Evolutionary conservation across 1,140 invertebrate species (phyloP), one percentile per base, ranked within the genome.

Genomic region (Atta colombica): DNA sequence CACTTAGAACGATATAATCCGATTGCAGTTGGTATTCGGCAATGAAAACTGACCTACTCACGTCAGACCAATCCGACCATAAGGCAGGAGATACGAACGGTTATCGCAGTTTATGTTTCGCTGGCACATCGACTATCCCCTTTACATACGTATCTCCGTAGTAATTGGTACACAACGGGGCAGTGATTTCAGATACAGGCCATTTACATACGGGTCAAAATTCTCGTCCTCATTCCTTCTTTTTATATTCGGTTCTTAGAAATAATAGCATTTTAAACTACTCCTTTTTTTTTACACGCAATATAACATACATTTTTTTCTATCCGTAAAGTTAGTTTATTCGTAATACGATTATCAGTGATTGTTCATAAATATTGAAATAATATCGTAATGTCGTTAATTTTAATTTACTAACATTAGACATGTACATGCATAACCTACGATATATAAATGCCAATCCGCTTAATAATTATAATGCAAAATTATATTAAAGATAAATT

Each of bases 161-260:
- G 78, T 90, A 90, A 90, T 90, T 90, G 86, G 87, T 90, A 90
- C 86, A 87, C 88, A 89, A 90, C 89, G 89, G 89, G 89, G 77
- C 86, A 78, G 85, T 69, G 80, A 90, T 77, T 80, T 90, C 89
- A 90, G 89, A 90, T 87, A 90, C 77, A 82, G 39, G 25, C 49
- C 80, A 82, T 82, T 82, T 84, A 63, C 69, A 84, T 84, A 51
- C 58, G 58, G 69, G 39, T 63, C 28, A 75, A 69, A 51, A 74
- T 18, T 74, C 69, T 84, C 28, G 25, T 25, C 58, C 39, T 28
- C 25, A 12, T 74, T 61, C 63, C 1, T n/a, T 58, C 14, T 35
- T 39, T 14, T 61, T n/a, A 35, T 75, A 61, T 25, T 49, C 18
- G 5, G 3, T 51, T 35, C 69, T 61, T 39, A 78, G 14, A 21